Base-by-base conservation (phyloP, 2,113 vertebrate species). In the Chiloscyllium plagiosum region DNA sequence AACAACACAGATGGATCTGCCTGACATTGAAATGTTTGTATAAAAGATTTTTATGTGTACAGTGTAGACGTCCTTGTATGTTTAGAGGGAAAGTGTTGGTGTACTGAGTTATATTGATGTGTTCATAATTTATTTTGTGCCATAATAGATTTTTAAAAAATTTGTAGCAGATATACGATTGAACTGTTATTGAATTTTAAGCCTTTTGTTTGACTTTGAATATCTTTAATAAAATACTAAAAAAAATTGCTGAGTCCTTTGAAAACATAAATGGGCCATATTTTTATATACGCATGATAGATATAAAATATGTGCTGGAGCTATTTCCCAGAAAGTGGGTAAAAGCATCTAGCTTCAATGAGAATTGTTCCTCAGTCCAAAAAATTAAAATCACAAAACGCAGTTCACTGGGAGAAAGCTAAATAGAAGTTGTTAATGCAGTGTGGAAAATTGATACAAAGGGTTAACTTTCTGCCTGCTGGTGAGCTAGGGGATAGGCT, bases 1-100 rank as follows among this genome's bases (percentile, higher is more conserved):
- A 72, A 95, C 66, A 5, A 42, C n/a, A 94, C 69, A 33, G 69
- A 90, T 33, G 68, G 68, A 95, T 72, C 94, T 95, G 94, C 42
- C 69, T 95, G 94, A 72, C 69, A 52, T 95, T 72, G 69, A 95
- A 72, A 95, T 72, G 94, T 95, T 95, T 95, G 94, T 95, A 95
- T 95, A 95, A 95, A 95, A 95, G 94, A 95, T 95, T 95, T 95
- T 95, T 95, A 95, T 95, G 94, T 95, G 94, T 95, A 95, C 94
- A 95, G 94, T 95, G 94, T 95, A 95, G 94, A 95, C 94, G 94
- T 95, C 94, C 42, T 76, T 95, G 94, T 95, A 72, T 95, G 68
- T 95, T 95, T 95, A 76, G 68, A 72, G 69, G 94, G 42, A 66
- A 95, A 70, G 94, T 95, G 94, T 95, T 95, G 94, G 69, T 95